Base-by-base conservation (phyloP, 2,888 invertebrate species). In the Erynnis tages region DNA sequence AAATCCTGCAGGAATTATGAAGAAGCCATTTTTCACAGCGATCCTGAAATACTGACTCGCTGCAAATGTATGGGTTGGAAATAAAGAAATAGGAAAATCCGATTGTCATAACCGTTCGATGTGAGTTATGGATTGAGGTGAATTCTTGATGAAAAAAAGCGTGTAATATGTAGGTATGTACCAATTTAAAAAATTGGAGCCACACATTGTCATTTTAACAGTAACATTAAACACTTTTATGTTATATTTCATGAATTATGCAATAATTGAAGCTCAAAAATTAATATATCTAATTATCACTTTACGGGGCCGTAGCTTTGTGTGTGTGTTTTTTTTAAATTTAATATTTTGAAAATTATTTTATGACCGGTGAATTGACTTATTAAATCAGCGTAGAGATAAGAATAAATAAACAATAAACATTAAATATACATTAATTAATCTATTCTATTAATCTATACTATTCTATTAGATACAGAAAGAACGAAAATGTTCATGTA, bases 11-110 rank as follows among this genome's bases (percentile, higher is more conserved):
- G 76, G 79, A 78, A 82, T 85, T 82, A 82, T 68, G 65, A 71
- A 78, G 77, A 79, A 65, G 67, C 71, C 77, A 79, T 85, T 76
- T 81, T 63, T 83, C 83, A 82, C 74, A 61, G 63, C 55, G 65
- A 63, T 69, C 72, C 70, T 65, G 73, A 73, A 74, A 75, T 69
- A 74, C 67, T 67, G 69, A 65, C 49, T 57, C 44, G 53, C 56
- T 47, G 53, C 62, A 43, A 68, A 73, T 73, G 62, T 73, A 73
- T 69, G 71, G 65, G 65, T 67, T 57, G 62, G 62, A 65, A 57
- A 48, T 61, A 62, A 53, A 41, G 34, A 50, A 50, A 43, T 35
- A 41, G 27, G 47, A 50, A 41, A 43, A 50, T 43, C 6, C 50
- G 27, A 43, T 43, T 50, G 50, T 50, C 50, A 43, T 43, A 43